Conservation (phyloP, 2,797 vertebrate genomes). For the Hafferia zeledoni region DNA sequence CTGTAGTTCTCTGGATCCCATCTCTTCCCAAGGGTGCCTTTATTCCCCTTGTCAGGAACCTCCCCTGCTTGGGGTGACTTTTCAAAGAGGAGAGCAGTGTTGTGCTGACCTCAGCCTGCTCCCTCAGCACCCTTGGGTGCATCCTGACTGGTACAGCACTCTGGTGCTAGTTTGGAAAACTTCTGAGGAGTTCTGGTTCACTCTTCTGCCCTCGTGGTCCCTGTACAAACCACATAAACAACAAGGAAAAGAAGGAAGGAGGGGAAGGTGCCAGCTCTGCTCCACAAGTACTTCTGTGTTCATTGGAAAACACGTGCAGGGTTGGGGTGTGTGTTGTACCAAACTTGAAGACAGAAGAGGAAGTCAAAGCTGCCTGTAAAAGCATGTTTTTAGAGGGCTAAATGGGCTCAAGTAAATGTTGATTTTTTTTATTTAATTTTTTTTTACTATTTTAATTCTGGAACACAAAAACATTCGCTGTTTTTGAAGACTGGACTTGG, state of each 20-base stretch:
- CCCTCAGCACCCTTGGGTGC: fast-evolving
- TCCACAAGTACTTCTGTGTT: not conserved
- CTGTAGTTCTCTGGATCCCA: not conserved
- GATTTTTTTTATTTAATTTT: not conserved
- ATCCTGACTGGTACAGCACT: not conserved
- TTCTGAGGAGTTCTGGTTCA: not conserved
- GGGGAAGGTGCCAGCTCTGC: not conserved
- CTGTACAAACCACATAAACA: not conserved
- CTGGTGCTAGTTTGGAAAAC: not conserved
- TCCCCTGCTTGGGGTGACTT: not conserved
- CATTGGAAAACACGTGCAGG: not conserved
- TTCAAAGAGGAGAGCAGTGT: not conserved
- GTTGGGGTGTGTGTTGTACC: not conserved
- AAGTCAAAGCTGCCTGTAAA: not conserved
- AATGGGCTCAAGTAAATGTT: not conserved
- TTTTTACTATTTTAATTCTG: not conserved
- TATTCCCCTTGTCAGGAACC: not conserved
- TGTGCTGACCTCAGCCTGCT: not conserved
- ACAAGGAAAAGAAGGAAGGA: not conserved
- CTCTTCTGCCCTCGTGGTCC: not conserved
- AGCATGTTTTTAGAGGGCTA: not conserved
- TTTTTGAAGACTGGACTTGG: not conserved
- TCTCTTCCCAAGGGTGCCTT: not conserved
- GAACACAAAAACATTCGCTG: fast-evolving
- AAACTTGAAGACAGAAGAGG: not conserved